phyloP scores from a whole-genome alignment of 2,113 vertebrate species.

The Triplophysa rosa region DNA sequence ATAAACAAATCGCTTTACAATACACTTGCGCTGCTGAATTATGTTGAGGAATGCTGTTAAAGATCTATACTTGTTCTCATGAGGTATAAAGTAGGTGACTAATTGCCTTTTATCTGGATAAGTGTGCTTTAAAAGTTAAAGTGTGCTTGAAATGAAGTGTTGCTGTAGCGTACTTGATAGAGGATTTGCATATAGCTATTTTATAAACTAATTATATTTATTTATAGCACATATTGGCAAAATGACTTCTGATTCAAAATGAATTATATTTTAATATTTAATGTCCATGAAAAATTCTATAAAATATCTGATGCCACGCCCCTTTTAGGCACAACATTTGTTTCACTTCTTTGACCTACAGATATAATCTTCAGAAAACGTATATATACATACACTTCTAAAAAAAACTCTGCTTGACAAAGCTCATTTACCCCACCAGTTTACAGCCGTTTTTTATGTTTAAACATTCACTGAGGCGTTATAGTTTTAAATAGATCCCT shows the following conservation, averaged over 20 bases:
- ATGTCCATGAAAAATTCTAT: not conserved
- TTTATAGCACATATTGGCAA: not conserved
- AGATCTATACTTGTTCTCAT: not conserved
- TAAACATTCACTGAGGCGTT: slow-evolving; percentile 18
- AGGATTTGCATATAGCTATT: not conserved
- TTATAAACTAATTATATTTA: not conserved
- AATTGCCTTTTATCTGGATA: not conserved
- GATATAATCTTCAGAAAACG: too few species aligned
- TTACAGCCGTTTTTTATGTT: not conserved
- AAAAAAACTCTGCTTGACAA: not conserved
- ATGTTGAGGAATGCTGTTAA: slow-evolving; percentile 46
- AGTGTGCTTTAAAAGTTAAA: not conserved
- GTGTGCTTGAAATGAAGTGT: not conserved
- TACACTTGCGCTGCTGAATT: slow-evolving; percentile 64
- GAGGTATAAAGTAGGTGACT: not conserved
- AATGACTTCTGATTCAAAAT: too few species aligned
- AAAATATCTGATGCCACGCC: not conserved
- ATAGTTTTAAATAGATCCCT: slow-evolving; percentile 30
- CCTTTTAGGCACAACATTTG: too few species aligned
- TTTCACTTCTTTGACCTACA: too few species aligned
- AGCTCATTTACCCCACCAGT: not conserved
- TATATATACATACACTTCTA: not conserved
- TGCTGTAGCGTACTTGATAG: not conserved
- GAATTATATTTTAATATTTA: too few species aligned
- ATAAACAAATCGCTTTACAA: slow-evolving; percentile 59